A percentile compares a stretch with the other conserved stretches of the same genome.
phyloP scores from a whole-genome alignment of 2,888 invertebrate species.

The Carpatolechia fugitivella region DNA sequence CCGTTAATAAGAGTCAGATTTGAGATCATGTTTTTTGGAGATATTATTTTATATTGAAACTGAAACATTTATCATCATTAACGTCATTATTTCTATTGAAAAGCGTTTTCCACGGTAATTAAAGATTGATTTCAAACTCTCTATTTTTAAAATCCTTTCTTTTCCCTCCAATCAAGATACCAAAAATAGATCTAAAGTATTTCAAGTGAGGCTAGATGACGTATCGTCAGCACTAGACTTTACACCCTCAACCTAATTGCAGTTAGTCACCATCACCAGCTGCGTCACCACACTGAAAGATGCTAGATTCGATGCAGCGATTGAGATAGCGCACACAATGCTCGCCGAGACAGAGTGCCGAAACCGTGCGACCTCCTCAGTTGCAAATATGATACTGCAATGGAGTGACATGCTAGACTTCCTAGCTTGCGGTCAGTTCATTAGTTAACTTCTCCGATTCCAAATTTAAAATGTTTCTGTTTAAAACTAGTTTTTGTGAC shows the following conservation, averaged over 20 bases:
- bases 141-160: no score
- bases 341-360: slow-evolving; percentile 28
- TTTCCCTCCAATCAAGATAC: neutral
- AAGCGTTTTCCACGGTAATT: no score
- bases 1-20: neutral
- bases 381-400: slow-evolving; percentile 71
- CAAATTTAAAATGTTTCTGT: slow-evolving; percentile 1
- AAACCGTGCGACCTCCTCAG: slow-evolving; percentile 62
- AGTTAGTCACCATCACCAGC: slow-evolving; percentile 18
- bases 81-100: no score
- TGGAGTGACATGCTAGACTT: slow-evolving; percentile 75
- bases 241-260: slow-evolving; percentile 44
- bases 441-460: neutral
- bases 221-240: neutral
- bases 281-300: slow-evolving; percentile 36
- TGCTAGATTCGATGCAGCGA: slow-evolving; percentile 37
- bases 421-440: slow-evolving; percentile 67
- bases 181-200: neutral
- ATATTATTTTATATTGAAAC: no score
- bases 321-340: slow-evolving; percentile 58
- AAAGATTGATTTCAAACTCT: no score
- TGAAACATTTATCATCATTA: no score
- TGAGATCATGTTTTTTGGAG: no score
- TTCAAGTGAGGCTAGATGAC: no score
- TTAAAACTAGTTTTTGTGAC: neutral